A percentile compares a stretch with the other conserved stretches of the same genome.
Evolutionary conservation across 2,113 vertebrate species (phyloP).

Genomic region (Microtus ochrogaster): DNA sequence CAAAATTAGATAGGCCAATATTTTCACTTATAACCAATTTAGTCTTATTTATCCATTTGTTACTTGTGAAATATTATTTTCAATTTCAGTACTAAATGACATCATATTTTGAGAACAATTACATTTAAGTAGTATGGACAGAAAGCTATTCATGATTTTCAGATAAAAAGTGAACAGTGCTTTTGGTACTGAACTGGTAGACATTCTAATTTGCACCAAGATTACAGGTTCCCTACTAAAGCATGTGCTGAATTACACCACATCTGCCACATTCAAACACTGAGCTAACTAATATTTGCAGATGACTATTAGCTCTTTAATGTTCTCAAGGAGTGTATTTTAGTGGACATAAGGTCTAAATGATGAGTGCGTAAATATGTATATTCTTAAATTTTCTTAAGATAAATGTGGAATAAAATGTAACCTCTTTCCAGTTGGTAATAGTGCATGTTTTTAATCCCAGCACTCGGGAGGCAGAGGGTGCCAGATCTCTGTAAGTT

Average conservation of each 20-base stretch:
- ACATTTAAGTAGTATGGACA: conserved; percentile 15
- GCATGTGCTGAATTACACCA: neutral
- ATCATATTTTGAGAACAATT: conserved; percentile 48
- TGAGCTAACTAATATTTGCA: neutral
- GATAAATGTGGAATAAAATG: neutral
- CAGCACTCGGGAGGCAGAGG: too few relatives aligned
- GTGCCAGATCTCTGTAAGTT: too few relatives aligned
- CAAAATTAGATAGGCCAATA: neutral
- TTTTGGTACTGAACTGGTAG: conserved; percentile 14
- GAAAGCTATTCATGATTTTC: conserved; percentile 17
- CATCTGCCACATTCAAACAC: neutral
- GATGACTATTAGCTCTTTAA: neutral
- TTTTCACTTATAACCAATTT: neutral
- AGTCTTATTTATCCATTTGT: neutral
- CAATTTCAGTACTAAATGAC: conserved; percentile 28
- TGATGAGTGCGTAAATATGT: neutral
- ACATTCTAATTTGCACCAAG: neutral
- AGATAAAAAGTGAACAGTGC: conserved; percentile 1
- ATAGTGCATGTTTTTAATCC: too few relatives aligned
- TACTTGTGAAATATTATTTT: conserved; percentile 52
- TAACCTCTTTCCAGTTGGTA: neutral
- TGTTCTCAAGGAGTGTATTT: neutral
- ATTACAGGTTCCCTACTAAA: conserved; percentile 8
- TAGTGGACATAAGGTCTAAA: neutral
- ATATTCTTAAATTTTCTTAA: neutral